Evolutionary conservation across 2,113 vertebrate species (phyloP), one percentile per base, ranked within the genome.

Genomic region (Peromyscus polionotus): DNA sequence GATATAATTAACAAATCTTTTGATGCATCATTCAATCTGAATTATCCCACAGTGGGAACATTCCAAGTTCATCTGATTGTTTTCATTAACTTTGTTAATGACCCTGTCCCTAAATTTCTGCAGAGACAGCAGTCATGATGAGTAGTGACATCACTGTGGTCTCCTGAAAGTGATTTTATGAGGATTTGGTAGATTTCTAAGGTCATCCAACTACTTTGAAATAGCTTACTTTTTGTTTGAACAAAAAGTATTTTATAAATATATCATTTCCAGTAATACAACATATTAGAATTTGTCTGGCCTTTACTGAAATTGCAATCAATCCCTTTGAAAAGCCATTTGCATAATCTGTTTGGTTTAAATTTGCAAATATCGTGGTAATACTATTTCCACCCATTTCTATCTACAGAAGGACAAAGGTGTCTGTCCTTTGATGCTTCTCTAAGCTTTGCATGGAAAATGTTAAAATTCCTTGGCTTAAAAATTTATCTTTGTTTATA

Each of bases 41-140:
- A 79, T 76, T 87, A 93, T 85, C 75, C 67, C 51, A 70, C 76
- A 48, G 17, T 76, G 67, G 95, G 76, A 94, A 88, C 45, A 54
- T 76, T 45, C 7, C 0, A 0, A 83, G 57, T 45, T 65, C 7
- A 89, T 54, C 31, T 3, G 42, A 93, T 48, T 72, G 39, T 70
- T 97, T 94, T 89, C 89, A 93, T 93, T 95, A 90, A 93, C 87
- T 95, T 91, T 96, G 95, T 87, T 96, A 93, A 89, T 73, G 87
- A 93, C 72, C 20, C 75, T 86, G 83, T 7, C 86, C 89, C 83
- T 89, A n/a, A 42, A 79, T 94, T 89, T 85, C 94, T 61, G n/a
- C 63, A 7, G 54, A 91, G 36, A 83, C 61, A 76, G 7, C 5
- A 1, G 17, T 61, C 36, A 26, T 59, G 77, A 73, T 73, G 85